Evolutionary conservation across 1,140 invertebrate species (phyloP), one percentile per base, ranked within the genome.

Genomic region (Hylaeus anthracinus): DNA sequence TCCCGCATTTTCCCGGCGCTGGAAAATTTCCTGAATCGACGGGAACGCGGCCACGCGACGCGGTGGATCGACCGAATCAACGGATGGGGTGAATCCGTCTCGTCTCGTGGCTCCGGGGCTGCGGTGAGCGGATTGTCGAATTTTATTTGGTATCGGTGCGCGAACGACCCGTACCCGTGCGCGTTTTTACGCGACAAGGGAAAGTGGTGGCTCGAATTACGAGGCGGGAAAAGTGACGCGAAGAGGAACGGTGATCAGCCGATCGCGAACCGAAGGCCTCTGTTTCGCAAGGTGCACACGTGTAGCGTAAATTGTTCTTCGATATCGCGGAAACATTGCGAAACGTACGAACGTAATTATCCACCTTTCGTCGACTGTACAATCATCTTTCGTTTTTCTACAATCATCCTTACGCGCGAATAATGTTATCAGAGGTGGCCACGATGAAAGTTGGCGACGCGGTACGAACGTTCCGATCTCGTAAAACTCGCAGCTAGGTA

Each of bases 151-250:
- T 53, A 56, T 78, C 65, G 8, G 3, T 56, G 12, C n/a, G 39
- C 9, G 65, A 48, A 3, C 9, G 26, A 67, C 64, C 64, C 26
- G 56, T 41, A 10, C 12, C 64, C 39, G 43, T 56, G 37, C 26
- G 66, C 58, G 66, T 71, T 78, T 71, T 78, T 61, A 67, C 14
- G 37, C 51, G 56, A 26, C 67, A 39, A 72, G 76, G 67, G 76
- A 78, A 78, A 78, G 76, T 78, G 67, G 48, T 43, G 43, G 14
- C 8, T 55, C 51, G 43, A 45, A 66, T 55, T 26, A 65, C 51
- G 61, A 58, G 39, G 45, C 9, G 58, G 43, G 26, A 6, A 48
- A 37, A 69, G n/a, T 39, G 14, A 15, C 67, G 75, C 26, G 66
- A 70, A 70, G 75, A 70, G 45, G 66, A 39, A 72, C 69, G 58